Conservation (phyloP, 2,797 vertebrate species). For the Leptoclinus maculatus region DNA sequence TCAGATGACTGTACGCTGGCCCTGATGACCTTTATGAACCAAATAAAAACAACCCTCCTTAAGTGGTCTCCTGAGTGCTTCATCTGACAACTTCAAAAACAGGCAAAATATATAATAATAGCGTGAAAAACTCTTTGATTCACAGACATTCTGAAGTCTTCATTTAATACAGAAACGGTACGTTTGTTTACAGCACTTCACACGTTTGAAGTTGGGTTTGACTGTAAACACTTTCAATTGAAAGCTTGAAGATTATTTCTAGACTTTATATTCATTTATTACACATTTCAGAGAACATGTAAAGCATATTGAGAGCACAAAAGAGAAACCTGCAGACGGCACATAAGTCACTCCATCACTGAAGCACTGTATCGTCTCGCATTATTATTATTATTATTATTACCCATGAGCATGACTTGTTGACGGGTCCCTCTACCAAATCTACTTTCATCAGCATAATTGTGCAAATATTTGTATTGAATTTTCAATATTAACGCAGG, state of each 20-base stretch:
- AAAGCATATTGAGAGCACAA: neutral
- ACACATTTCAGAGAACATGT: neutral
- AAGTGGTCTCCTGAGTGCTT: neutral
- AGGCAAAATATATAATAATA: neutral
- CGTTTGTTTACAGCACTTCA: neutral
- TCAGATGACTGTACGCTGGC: constrained; percentile 18
- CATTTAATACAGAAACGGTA: neutral
- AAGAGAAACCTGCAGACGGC: too few species aligned
- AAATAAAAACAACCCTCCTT: constrained; percentile 61
- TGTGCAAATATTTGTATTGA: too few species aligned
- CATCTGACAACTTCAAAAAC: neutral
- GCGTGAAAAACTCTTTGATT: neutral
- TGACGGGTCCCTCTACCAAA: too few species aligned
- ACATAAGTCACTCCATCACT: too few species aligned
- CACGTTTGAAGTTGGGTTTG: neutral
- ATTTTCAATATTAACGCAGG: too few species aligned
- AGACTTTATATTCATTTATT: neutral
- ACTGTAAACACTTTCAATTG: neutral
- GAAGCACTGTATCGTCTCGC: too few species aligned
- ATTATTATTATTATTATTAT: too few species aligned
- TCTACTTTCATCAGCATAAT: too few species aligned
- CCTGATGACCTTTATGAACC: constrained; percentile 56
- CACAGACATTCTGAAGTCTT: neutral
- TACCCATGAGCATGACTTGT: too few species aligned
- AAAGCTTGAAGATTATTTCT: neutral